Evolutionary conservation across 2,113 vertebrate species (phyloP).

Genomic region (Melanocharis versteri): DNA sequence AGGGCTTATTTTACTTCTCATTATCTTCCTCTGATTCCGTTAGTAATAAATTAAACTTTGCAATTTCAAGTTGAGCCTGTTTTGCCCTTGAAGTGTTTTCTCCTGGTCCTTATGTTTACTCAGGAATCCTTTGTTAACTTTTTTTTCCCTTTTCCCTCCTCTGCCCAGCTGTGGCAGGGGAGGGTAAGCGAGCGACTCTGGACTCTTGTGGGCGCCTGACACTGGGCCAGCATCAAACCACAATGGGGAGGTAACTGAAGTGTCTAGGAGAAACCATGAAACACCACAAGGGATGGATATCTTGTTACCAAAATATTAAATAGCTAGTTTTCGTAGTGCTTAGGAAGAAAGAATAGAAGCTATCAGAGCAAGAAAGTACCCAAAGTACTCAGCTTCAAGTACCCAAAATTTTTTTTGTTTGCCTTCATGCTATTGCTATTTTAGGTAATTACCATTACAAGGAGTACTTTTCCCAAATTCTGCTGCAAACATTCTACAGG

Average conservation of each 20-base stretch:
- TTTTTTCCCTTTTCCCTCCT: no score
- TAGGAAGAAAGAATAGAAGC: background rate
- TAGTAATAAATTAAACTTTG: no score
- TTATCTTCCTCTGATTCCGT: no score
- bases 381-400: background rate
- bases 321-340: background rate
- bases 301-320: background rate
- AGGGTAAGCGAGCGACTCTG: no score
- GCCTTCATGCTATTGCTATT: background rate
- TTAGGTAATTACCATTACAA: background rate
- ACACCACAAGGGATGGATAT: background rate
- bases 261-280: background rate
- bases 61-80: no score
- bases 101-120: no score
- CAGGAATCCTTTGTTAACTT: no score
- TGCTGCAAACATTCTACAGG: background rate
- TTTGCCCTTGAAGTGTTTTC: no score
- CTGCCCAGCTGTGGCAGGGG: no score
- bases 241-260: background rate
- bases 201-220: no score
- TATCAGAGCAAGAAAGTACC: background rate
- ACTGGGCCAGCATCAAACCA: no score
- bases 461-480: background rate
- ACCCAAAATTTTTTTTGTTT: background rate
- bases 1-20: no score